Base-by-base conservation (phyloP, 2,888 invertebrate species). In the Diplolepis rosae region DNA sequence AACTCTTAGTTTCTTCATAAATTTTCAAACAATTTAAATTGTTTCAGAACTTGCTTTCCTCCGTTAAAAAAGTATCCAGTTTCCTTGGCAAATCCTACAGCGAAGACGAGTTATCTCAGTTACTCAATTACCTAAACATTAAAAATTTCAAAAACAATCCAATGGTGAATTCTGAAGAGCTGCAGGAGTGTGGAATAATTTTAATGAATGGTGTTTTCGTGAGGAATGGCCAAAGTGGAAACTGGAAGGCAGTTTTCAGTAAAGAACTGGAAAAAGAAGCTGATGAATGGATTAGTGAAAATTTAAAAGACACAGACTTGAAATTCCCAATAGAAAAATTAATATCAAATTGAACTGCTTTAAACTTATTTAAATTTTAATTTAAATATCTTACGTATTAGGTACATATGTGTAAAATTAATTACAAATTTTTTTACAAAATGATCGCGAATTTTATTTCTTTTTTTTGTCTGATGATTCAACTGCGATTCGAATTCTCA, bases 111-210 rank as follows among this genome's bases (percentile, higher is more conserved):
- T 85, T 95, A 0, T 84, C 89, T 0, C 88, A 89, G 22, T 89
- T 98, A 2, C 91, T 92, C 9, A 89, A 93, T 6, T 95, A 97
- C 85, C 92, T 97, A 72, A 92, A 93, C 82, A 95, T 98, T 75
- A 91, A 93, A 9, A 95, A 93, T 85, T 98, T 98, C 90, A 93
- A 94, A 77, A 91, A 92, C 13, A 97, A 97, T 89, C 92, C 93
- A 61, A 93, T 94, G 5, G 94, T 96, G 0, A 97, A 97, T 84
- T 92, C 91, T 65, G 92, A 93, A 71, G 91, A 92, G 65, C 90
- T 94, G 84, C 91, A 90, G 78, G 91, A 91, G 0, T 90, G 93
- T 3, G 93, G 93, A 1, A 90, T 95, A 11, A 87, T 92, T 1
- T 90, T 90, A 0, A 91, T 90, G 1, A 93, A 92, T 82, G 91